Evolutionary conservation across 2,113 vertebrate genomes (phyloP).

Genomic region (Sylvietta virens): DNA sequence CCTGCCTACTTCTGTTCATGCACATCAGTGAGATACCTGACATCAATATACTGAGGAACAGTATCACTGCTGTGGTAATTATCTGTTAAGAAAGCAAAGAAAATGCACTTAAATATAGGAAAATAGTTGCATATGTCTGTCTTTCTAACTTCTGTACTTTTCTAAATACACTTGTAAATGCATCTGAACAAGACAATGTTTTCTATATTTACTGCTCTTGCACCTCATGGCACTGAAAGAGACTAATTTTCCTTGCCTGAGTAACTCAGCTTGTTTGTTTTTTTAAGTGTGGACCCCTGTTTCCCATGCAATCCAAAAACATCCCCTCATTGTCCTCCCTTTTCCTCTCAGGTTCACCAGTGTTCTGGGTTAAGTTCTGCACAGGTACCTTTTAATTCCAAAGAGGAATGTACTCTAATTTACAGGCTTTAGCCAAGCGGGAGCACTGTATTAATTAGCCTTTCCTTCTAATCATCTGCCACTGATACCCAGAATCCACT

Average conservation of each 20-base stretch:
- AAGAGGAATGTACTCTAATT: neutral
- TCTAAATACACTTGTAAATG: neutral
- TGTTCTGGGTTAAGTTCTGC: neutral
- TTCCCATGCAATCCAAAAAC: neutral
- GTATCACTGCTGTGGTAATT: slow-evolving; percentile 80
- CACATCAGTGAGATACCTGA: slow-evolving; percentile 83
- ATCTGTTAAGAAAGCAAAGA: slow-evolving; percentile 72
- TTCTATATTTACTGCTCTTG: neutral
- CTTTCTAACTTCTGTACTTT: neutral
- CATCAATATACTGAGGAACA: slow-evolving; percentile 81
- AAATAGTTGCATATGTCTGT: neutral
- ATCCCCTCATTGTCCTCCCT: neutral
- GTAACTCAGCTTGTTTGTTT: neutral
- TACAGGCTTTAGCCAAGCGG: neutral
- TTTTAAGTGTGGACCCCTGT: neutral
- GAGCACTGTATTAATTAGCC: neutral
- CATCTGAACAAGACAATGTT: neutral
- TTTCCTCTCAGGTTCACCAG: neutral
- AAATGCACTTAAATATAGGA: neutral
- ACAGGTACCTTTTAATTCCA: neutral
- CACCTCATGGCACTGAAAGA: neutral
- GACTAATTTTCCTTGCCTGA: neutral
- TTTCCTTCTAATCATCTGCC: neutral
- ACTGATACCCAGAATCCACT: neutral
- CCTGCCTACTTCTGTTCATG: slow-evolving; percentile 83